These are phyloP conservation scores for Blastomussa wellsi DNA, from an alignment of 92 coral and sea anemone species.

Conservation along the genomic window DNA sequence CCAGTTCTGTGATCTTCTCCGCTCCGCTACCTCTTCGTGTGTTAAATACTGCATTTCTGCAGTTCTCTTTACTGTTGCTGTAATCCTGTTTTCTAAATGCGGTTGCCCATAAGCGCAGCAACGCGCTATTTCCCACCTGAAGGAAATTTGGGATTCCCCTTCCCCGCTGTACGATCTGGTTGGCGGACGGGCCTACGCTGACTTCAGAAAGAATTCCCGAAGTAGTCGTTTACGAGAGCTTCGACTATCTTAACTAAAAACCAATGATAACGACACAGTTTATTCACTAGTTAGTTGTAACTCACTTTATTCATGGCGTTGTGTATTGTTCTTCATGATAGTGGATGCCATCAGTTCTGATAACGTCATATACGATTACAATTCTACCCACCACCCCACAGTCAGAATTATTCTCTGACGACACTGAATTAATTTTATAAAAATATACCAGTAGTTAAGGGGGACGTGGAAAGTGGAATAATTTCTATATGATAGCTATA, in stretches of 20 bases:
- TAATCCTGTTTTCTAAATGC: no score
- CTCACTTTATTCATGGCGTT: constrained; percentile 5
- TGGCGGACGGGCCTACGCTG: no score
- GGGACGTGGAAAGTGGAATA: background rate
- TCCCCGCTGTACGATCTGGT: no score
- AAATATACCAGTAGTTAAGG: constrained; percentile 3
- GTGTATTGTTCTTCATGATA: background rate
- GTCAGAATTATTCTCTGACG: constrained; percentile 24
- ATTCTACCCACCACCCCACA: constrained; percentile 15
- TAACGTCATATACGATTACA: background rate
- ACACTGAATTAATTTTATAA: constrained; percentile 28
- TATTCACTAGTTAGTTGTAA: background rate
- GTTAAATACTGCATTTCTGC: no score
- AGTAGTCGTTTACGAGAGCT: no score
- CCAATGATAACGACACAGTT: background rate
- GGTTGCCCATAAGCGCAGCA: no score
- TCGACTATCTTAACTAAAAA: background rate
- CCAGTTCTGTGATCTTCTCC: no score
- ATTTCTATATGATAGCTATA: background rate
- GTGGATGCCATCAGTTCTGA: background rate
- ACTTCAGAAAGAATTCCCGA: no score
- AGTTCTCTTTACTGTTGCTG: no score
- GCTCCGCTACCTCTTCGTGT: no score
- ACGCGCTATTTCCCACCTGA: no score
- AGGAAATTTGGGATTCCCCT: no score